Evolutionary conservation across 1,140 invertebrate genomes (phyloP).

Genomic region (Neodiprion fabricii): DNA sequence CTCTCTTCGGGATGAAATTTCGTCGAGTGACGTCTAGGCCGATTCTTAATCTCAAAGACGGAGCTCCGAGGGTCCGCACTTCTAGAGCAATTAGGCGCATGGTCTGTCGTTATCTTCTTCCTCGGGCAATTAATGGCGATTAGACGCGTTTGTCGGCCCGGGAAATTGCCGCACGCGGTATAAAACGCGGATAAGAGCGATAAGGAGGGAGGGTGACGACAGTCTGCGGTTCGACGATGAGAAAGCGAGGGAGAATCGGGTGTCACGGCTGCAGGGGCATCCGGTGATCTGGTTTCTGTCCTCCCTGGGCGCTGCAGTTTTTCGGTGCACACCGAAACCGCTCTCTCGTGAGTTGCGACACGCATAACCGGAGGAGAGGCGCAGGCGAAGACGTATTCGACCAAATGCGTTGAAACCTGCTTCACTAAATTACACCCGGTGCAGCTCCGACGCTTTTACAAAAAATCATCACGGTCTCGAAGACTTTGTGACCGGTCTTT

Average conservation of each 20-base stretch:
- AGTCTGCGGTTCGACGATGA: background rate
- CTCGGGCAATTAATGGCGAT: background rate
- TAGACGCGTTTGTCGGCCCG: background rate
- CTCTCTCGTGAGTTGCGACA: conserved; percentile 17
- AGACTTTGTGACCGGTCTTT: too few relatives aligned
- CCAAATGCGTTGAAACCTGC: conserved; percentile 44
- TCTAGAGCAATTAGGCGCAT: background rate
- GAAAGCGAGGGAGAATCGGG: conserved; percentile 45
- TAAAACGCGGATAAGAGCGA: conserved; percentile 5
- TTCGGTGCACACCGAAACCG: background rate
- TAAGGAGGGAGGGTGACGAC: conserved; percentile 28
- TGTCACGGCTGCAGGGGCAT: conserved; percentile 52
- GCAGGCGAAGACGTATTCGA: conserved; percentile 30
- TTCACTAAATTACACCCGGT: conserved; percentile 4
- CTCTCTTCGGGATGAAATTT: too few relatives aligned
- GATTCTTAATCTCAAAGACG: too few relatives aligned
- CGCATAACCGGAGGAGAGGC: background rate
- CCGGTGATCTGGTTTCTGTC: conserved; percentile 60
- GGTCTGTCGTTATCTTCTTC: background rate
- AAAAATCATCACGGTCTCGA: too few relatives aligned
- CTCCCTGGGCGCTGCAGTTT: conserved; percentile 28
- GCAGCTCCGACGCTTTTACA: too few relatives aligned
- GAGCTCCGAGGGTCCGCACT: too few relatives aligned
- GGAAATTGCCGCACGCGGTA: background rate
- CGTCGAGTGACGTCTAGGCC: too few relatives aligned